Percentiles rank a stretch among this genome's conserved stretches.
These are phyloP conservation scores for Lucilia sericata DNA, from an alignment of 1,140 invertebrate species.

Conservation along the genomic window DNA sequence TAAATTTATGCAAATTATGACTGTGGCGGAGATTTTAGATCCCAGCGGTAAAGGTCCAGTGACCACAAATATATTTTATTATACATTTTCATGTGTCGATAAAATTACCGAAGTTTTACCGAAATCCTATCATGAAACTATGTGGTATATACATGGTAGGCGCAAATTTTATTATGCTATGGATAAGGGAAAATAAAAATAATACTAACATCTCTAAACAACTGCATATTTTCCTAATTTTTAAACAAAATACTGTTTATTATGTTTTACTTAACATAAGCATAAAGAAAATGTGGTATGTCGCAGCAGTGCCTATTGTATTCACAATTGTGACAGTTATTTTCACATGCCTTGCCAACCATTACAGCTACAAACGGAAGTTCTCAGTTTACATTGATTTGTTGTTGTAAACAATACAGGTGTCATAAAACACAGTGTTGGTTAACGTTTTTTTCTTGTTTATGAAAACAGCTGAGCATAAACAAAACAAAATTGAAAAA, in stretches of 20 bases:
- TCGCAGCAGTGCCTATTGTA: not conserved
- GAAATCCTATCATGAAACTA: conserved; percentile 79
- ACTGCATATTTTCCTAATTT: too few species aligned
- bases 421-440: not conserved
- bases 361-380: not conserved
- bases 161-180: conserved; percentile 71
- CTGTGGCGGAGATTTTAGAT: conserved; percentile 78
- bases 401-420: not conserved
- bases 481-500: not conserved
- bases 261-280: too few species aligned
- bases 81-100: conserved; percentile 74
- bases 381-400: too few species aligned
- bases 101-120: conserved; percentile 74
- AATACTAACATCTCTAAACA: too few species aligned
- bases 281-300: too few species aligned
- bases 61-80: conserved; percentile 84
- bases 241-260: too few species aligned
- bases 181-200: not conserved
- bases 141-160: conserved; percentile 80
- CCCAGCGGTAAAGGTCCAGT: conserved; percentile 71
- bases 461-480: not conserved
- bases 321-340: not conserved
- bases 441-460: not conserved
- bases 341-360: not conserved
- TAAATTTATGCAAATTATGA: conserved; percentile 75